Conservation (phyloP, 1,140 invertebrate species). For the Trissolcus basalis region DNA sequence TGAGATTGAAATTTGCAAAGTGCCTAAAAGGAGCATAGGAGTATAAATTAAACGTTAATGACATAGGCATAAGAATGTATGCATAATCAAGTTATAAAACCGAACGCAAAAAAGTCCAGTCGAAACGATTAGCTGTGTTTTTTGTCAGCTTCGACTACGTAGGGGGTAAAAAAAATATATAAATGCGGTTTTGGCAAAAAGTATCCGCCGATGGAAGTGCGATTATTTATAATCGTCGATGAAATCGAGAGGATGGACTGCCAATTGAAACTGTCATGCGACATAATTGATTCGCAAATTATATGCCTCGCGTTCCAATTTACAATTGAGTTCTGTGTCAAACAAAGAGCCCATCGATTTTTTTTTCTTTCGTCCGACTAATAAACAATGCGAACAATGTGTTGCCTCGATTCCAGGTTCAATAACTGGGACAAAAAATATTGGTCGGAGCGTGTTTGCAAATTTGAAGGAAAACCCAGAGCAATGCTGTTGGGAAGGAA, state of each 20-base stretch:
- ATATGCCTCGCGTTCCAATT: not conserved
- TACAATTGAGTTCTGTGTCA: too few species aligned
- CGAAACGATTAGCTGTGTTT: conserved; percentile 20
- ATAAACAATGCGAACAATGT: too few species aligned
- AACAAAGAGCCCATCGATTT: too few species aligned
- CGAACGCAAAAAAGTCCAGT: conserved; percentile 14
- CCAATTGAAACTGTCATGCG: conserved; percentile 23
- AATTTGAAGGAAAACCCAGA: too few species aligned
- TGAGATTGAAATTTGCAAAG: not conserved
- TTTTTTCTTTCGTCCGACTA: too few species aligned
- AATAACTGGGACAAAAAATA: too few species aligned
- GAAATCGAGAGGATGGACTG: conserved; percentile 8
- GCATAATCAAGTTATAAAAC: conserved; percentile 29
- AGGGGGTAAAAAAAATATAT: conserved; percentile 9
- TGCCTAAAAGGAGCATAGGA: not conserved
- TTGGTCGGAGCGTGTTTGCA: too few species aligned
- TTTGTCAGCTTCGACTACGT: not conserved
- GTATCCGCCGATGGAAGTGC: conserved; percentile 15
- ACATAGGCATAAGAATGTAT: conserved; percentile 12
- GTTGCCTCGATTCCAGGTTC: too few species aligned
- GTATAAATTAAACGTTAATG: conserved; percentile 17
- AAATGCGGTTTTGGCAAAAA: conserved; percentile 19
- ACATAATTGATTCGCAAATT: conserved; percentile 27
- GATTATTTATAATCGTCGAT: conserved; percentile 4
- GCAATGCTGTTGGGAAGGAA: too few species aligned